phyloP scores from a whole-genome alignment of 2,888 invertebrate species.

The Enchytraeus crypticus region DNA sequence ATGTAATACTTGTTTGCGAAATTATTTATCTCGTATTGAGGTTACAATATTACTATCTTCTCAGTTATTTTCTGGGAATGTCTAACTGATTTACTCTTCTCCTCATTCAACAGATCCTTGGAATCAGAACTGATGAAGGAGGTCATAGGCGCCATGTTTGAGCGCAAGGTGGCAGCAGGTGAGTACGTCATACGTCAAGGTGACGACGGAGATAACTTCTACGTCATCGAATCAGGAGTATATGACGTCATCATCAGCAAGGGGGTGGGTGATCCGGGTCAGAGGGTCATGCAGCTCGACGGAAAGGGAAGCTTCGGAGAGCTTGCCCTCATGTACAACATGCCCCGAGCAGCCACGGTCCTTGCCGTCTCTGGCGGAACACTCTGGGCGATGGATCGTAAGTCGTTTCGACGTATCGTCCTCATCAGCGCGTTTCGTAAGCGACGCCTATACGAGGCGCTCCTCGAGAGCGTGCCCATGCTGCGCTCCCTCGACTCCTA shows the following conservation, averaged over 20 bases:
- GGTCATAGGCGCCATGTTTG: slow-evolving; percentile 49
- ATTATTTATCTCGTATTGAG: no score
- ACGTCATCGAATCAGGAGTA: slow-evolving; percentile 47
- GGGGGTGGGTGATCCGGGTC: slow-evolving; percentile 29
- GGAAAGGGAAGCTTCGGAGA: slow-evolving; percentile 48
- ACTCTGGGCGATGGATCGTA: slow-evolving; percentile 49
- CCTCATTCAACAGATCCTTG: no score
- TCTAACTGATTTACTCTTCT: no score
- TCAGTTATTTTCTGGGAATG: no score
- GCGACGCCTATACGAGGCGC: slow-evolving; percentile 45
- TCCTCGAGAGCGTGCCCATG: slow-evolving; percentile 44
- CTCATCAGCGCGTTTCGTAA: slow-evolving; percentile 47
- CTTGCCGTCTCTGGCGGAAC: slow-evolving; percentile 37
- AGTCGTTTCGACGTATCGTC: slow-evolving; percentile 46
- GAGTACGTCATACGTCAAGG: slow-evolving; percentile 47
- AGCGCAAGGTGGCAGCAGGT: slow-evolving; percentile 40
- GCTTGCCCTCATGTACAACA: slow-evolving; percentile 48
- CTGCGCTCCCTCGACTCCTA: slow-evolving; percentile 43
- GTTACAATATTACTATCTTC: no score
- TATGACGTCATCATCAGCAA: slow-evolving; percentile 41
- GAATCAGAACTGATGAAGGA: slow-evolving; percentile 47
- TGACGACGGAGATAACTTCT: slow-evolving; percentile 49
- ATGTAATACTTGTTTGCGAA: no score
- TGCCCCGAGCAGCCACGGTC: slow-evolving; percentile 47
- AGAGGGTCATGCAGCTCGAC: slow-evolving; percentile 41